Base-by-base conservation (phyloP, 2,888 invertebrate genomes). In the Cheilosia soror region DNA sequence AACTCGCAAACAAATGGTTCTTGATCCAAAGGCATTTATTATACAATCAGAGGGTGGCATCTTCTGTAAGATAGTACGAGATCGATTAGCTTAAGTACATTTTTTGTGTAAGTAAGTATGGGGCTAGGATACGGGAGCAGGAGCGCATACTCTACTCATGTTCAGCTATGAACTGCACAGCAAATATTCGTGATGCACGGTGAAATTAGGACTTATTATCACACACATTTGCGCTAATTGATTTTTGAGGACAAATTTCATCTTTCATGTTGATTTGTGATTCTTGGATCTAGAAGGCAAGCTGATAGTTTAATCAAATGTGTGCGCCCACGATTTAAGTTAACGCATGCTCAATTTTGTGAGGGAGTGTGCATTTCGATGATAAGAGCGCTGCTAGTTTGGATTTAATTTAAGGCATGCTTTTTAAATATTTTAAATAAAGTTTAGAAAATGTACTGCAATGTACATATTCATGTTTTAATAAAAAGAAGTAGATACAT, bases 1-100 rank as follows among this genome's bases (percentile, higher is more conserved):
- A 81, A 89, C 27, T 90, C 92, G 0, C 82, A n/a, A n/a, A 87
- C 1, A 85, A 87, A 89, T 90, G 42, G 63, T 75, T 37, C 90
- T 92, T 40, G 89, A 92, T 87, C 89, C 90, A 0, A 90, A 88
- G 55, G 89, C 89, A 0, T 81, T 92, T 13, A 65, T 91, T 3
- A 79, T 92, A 3, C 89, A 90, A 73, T 81, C 89, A 4, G 77
- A 88, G 3, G 77, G 79, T 0, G 90, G 91, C 1, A 87, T 92
- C 37, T 86, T 89, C 40, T 87, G 90, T 29, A 89, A 90, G 42
- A 63, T 92, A n/a, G 88, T 91, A 0, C 88, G 90, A 37, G 92
- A 92, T 88, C 86, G 88, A 6, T 82, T 88, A 33, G 2, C 79
- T 29, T 53, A 13, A 51, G 20, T 7, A 20, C 0, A 20, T 44